phyloP scores from a whole-genome alignment of 2,888 invertebrate genomes.

The Rotaria macrura region DNA sequence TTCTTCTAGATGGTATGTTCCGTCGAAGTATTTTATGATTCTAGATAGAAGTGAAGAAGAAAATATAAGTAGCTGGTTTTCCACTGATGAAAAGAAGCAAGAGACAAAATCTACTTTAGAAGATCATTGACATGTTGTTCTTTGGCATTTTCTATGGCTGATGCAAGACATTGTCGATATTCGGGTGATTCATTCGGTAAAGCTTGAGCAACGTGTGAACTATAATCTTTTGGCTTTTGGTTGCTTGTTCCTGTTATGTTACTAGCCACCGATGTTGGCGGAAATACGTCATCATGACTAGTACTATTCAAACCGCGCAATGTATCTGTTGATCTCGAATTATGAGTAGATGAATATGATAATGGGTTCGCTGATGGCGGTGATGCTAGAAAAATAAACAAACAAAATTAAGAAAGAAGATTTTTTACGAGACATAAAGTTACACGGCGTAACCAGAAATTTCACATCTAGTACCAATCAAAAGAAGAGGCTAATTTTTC shows the following conservation, averaged over 20 bases:
- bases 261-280: background rate
- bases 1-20: background rate
- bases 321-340: background rate
- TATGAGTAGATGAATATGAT: background rate
- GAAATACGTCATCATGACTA: conserved; percentile 9
- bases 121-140: background rate
- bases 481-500: background rate
- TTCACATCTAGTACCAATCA: background rate
- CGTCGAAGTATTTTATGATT: background rate
- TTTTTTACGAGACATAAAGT: background rate
- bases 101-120: background rate
- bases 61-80: background rate
- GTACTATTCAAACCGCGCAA: background rate
- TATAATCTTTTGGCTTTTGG: background rate
- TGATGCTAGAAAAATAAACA: background rate
- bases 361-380: background rate
- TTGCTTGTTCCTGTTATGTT: background rate
- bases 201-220: background rate
- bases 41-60: background rate
- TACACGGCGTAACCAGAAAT: background rate
- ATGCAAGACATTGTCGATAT: background rate
- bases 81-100: too few species aligned
- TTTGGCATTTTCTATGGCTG: background rate
- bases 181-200: background rate
- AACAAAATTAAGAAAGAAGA: background rate